phyloP scores from a whole-genome alignment of 2,888 invertebrate genomes.

The Octodonta nipae region DNA sequence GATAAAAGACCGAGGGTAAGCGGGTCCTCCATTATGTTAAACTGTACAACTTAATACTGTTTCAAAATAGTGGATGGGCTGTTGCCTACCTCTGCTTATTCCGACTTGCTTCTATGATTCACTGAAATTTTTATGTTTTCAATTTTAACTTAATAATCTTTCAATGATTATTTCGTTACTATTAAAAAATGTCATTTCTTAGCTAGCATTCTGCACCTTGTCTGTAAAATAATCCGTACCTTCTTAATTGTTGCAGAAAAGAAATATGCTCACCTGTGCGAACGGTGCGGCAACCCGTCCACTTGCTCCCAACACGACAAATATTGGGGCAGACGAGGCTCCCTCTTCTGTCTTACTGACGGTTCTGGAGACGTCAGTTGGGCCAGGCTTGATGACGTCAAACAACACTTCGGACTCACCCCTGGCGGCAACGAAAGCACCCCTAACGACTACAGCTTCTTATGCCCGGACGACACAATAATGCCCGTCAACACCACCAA shows the following conservation, averaged over 20 bases:
- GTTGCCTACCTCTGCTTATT: too few relatives aligned
- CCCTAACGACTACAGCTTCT: conserved; percentile 46
- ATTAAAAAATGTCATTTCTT: too few relatives aligned
- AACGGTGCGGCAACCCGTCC: conserved; percentile 49
- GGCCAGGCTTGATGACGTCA: conserved; percentile 59
- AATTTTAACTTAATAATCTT: too few relatives aligned
- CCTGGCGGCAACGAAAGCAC: conserved; percentile 32
- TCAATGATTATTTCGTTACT: too few relatives aligned
- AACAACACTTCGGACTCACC: conserved; percentile 48
- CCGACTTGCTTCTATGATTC: too few relatives aligned
- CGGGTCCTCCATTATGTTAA: too few relatives aligned
- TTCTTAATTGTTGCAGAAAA: conserved; percentile 34
- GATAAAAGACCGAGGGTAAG: too few relatives aligned
- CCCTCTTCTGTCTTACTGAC: conserved; percentile 64
- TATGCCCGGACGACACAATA: conserved; percentile 64
- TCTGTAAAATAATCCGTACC: conserved; percentile 3
- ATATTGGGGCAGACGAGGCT: conserved; percentile 73
- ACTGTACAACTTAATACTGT: too few relatives aligned
- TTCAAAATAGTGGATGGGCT: too few relatives aligned
- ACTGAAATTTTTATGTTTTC: too few relatives aligned
- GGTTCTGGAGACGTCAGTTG: conserved; percentile 71
- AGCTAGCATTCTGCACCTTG: neutral
- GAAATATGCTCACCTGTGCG: conserved; percentile 59
- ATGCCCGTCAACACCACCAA: conserved; percentile 41
- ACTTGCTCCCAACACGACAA: conserved; percentile 55